Base-by-base conservation (phyloP, 2,113 vertebrate species). In the Trogon melanurus region DNA sequence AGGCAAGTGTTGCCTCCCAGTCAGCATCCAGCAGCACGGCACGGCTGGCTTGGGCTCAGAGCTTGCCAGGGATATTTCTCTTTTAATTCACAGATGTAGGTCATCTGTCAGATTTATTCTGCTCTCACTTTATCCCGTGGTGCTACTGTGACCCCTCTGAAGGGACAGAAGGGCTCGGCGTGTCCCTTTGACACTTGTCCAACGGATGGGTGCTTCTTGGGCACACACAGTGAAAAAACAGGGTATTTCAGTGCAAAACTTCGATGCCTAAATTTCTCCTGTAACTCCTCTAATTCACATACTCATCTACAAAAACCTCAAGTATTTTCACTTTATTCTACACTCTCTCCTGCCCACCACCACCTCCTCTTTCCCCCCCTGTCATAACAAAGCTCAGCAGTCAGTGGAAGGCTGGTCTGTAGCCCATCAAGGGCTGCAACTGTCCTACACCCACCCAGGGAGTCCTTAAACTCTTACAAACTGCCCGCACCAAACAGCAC, bases 1-100 rank as follows among this genome's bases (percentile, higher is more conserved):
- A 32, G 38, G 20, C 47, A n/a, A 41, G 25, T 34, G 36, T 32
- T 84, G 53, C 30, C 36, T 87, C 64, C 5, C 23, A 27, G 56
- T 64, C 61, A 70, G 64, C 51, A 44, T 19, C 18, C 16, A 79
- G 79, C 65, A 91, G n/a, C 41, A 47, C 50, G 54, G 36, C 1
- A 11, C 0, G 0, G 23, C 4, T 79, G 79, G n/a, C 58, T 76
- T 30, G 41, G 54, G 22, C 13, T 16, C 64, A 78, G 72, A 79
- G 30, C 57, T 69, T 90, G 64, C 60, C 66, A 58, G 50, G 47
- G 36, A 73, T 36, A 62, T 80, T 76, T 66, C 56, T 69, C 36
- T 76, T 73, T 81, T 45, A 67, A 48, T 72, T 48, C 62, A 48
- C 79, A 67, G 61, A 60, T 44, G 25, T 22, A 60, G 19, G 19